Evolutionary conservation across 1,140 invertebrate genomes (phyloP), one percentile per base, ranked within the genome.

Genomic region (Dinothrombium tinctorium): DNA sequence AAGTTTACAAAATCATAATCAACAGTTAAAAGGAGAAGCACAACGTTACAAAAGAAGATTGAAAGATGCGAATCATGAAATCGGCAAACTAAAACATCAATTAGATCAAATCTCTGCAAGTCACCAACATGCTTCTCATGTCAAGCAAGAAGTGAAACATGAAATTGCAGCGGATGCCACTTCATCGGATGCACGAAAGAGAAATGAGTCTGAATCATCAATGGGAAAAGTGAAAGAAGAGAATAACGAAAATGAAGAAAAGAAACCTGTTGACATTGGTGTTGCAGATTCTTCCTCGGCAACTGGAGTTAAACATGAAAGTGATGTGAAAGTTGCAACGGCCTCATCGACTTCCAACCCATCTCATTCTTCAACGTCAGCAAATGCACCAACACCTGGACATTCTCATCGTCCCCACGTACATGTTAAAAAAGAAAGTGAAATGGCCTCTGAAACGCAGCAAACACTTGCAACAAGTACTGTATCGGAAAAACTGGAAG

Each of bases 1-100:
- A 2, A 94, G 86, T 4, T 62, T 95, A 35, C 87, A 95, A 59
- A 94, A 90, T 61, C 89, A 95, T 55, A 95, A 94, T 57, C 75
- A 83, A 44, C 87, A 96, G 54, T 57, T 95, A 0, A 95, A 95
- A 59, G 84, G 82, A 0, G 87, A 94, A 60, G 77, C 83, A 33
- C 74, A 78, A 50, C 66, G 89, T 29, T 94, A 90, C 54, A 86
- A 90, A 54, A 64, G 82, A 29, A 59, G 64, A 47, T 53, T 67
- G 14, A 64, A 67, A 47, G 68, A 69, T 51, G 49, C 58, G 26
- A 57, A 61, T 38, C 42, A 49, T 23, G 66, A 68, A 47, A 49
- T 62, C n/a, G 51, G 47, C 25, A 66, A 65, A 55, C 46, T 58
- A 20, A 43, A 40, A 14, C 33, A 42, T 59, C 87, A 94, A 62